phyloP scores from a whole-genome alignment of 2,797 vertebrate species.

The Chelidonichthys spinosus region DNA sequence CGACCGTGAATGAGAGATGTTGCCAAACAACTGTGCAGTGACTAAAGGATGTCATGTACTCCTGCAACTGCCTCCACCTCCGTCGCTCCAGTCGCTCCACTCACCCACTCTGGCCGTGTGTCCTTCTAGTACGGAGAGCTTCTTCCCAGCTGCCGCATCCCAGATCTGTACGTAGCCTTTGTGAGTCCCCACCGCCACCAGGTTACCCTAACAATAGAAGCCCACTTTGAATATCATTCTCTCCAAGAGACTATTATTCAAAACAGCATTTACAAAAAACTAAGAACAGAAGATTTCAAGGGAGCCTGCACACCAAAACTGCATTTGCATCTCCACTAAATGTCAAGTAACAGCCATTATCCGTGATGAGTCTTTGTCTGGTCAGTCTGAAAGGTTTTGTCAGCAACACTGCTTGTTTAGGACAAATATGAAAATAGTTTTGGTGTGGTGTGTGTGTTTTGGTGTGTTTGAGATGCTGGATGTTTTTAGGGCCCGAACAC shows the following conservation, averaged over 20 bases:
- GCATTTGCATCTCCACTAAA: conserved; percentile 12
- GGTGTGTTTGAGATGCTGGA: not conserved
- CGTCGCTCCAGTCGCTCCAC: conserved; percentile 53
- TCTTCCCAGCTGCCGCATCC: conserved; percentile 98
- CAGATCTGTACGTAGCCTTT: conserved; percentile 94
- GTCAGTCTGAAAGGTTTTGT: not conserved
- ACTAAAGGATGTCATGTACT: conserved; percentile 1
- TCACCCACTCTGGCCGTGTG: conserved; percentile 98
- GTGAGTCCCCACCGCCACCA: conserved; percentile 88
- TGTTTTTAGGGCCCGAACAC: too few relatives aligned
- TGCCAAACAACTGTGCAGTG: conserved; percentile 20
- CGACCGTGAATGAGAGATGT: conserved; percentile 5
- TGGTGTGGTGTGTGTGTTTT: too few relatives aligned
- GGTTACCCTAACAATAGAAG: conserved; percentile 79
- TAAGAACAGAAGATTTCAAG: not conserved
- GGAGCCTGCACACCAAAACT: not conserved
- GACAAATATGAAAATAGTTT: not conserved
- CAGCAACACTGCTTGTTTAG: not conserved
- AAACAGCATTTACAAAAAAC: not conserved
- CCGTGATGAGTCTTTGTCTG: not conserved
- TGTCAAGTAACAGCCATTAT: not conserved
- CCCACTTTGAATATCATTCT: not conserved
- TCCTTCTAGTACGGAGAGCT: conserved; percentile 94
- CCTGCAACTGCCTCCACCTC: not conserved
- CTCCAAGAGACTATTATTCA: not conserved